Evolutionary conservation across 2,797 vertebrate genomes (phyloP), one percentile per base, ranked within the genome.

Genomic region (Notamacropus eugenii): DNA sequence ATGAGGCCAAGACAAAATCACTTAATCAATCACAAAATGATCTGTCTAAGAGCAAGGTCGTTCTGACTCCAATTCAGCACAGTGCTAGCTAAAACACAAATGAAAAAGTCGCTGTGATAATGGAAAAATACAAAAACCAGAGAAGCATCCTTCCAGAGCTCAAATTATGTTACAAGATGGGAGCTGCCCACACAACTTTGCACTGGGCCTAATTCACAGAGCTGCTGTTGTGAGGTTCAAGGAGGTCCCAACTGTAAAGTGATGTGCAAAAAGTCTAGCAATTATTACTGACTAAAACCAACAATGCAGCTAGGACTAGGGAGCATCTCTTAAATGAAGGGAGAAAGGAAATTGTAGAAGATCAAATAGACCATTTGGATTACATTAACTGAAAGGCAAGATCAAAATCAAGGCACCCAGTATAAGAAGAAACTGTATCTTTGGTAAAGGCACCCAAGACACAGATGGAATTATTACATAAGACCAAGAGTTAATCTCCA

Each of bases 171-270:
- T 31, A 11, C 10, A 29, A 34, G 10, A 14, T 13, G 13, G 67
- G 19, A 40, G 34, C 1, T 5, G 0, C 62, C 31, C 62, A 5
- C 14, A 19, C 34, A 5, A 16, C 19, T 19, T 0, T n/a, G 62
- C 19, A 1, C 62, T n/a, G 59, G 9, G 67, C 27, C 16, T n/a
- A 6, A 34, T 14, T 34, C 59, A 62, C 4, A 40, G 56, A 57
- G 13, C 58, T 31, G 31, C 31, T 16, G 4, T 5, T 67, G 59
- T 67, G 59, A n/a, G 59, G 31, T 4, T 67, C 59, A 62, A 34
- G 27, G 29, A 62, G 58, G 8, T 31, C 10, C 4, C 29, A 31
- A 5, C 34, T 74, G 67, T 40, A 16, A 74, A 24, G n/a, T 10
- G 67, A 74, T n/a, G 19, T 9, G 19, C n/a, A 40, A 22, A 46